Evolutionary conservation across 23 tunicate genomes (phyloP), one percentile per base, ranked within the genome.

Genomic region (Styela clava): DNA sequence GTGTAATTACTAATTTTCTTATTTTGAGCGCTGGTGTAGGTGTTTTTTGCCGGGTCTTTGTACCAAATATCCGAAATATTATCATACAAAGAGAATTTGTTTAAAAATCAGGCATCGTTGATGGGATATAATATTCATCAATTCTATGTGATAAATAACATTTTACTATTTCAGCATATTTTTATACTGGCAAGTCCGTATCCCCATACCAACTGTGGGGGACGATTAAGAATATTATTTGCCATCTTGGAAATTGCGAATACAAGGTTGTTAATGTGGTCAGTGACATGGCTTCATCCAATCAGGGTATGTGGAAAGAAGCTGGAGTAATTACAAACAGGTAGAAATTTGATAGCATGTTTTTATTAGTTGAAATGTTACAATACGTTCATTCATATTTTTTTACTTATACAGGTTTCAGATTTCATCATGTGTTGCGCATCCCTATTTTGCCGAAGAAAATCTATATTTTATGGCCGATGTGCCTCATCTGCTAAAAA

Each of bases 401-500:
- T 44, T 44, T 44, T 44, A 44, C 12, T 44, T 44, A 44, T 44
- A 44, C 12, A 44, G 56, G 12, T 44, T 44, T 44, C 56, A 44
- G 12, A 44, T 44, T 44, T 5, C 56, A 7, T 12, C 56, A 65
- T 28, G 9, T 25, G 31, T 25, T 5, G 31, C 7, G 71, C 71
- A 65, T 65, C 71, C 71, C 5, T 65, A 26, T 65, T 65, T 65
- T 65, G 9, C 71, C 16, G 71, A 65, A 5, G 71, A 65, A 5
- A 7, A 65, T 5, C 71, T 65, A 26, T 7, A 65, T 16, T 65
- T 65, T 16, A 26, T 65, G 31, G 71, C 71, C 16, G 71, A 65
- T 16, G 71, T 65, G 31, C 71, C 71, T 25, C 71, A 65, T 65
- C 71, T 65, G 9, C 16, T 65, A 65, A 65, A 65, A 65, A 65